Evolutionary conservation across 2,888 invertebrate species (phyloP), one percentile per base, ranked within the genome.

Genomic region (Drosophila mimetica): DNA sequence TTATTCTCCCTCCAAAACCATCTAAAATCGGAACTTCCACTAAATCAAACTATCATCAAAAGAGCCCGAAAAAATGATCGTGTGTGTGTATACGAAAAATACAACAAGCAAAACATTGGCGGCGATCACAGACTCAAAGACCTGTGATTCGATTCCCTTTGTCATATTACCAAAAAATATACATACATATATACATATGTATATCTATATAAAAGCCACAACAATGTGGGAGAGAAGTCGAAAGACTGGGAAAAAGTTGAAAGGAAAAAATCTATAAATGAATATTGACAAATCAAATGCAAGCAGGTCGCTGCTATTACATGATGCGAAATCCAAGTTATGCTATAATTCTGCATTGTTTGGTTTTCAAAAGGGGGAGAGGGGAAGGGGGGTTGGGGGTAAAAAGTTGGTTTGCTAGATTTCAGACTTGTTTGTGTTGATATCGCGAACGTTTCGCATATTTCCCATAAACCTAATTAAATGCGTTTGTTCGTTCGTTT

Each of bases 381-480:
- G n/a, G n/a, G 34, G 14, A 7, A 6, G 34, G 34, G 34, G 34
- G 34, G 5, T 3, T n/a, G 2, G 4, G 13, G 36, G 37, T n/a
- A 9, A 30, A 30, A 46, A 41, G 37, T 37, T 46, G 25, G 47
- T 42, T 32, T 53, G 36, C 41, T 50, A 25, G 55, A 53, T 46
- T 64, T 61, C 65, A 28, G 41, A 66, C 34, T 44, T 36, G 47
- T 57, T 66, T 65, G 61, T 48, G 41, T 61, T 51, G 37, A 57
- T 47, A 59, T 59, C 67, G 37, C 65, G 61, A 70, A 77, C 80
- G 78, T 75, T 77, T 83, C 84, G 81, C 81, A 82, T 77, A 71
- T 80, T 82, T 82, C 81, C 86, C 82, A 84, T 86, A 82, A 86
- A 86, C 82, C 86, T 76, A 82, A 82, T 82, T 86, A 86, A 82